Conservation (phyloP, 2,797 vertebrate genomes). For the Typhlichthys subterraneus region DNA sequence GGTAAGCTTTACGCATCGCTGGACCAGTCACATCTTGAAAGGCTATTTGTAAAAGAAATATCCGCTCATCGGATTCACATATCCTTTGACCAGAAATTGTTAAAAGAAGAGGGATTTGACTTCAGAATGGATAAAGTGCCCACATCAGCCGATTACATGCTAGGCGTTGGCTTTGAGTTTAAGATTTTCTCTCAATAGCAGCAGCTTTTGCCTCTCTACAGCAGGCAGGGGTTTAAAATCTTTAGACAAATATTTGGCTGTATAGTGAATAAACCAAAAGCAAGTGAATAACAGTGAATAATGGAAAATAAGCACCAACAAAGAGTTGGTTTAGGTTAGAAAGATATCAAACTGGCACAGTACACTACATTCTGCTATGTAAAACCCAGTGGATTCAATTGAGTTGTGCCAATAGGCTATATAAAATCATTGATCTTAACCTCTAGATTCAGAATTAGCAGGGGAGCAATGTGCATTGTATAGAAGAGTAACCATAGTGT, state of each 20-base stretch:
- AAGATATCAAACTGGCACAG: no score
- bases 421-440: no score
- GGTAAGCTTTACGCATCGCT: conserved; percentile 61
- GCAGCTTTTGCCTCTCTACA: neutral
- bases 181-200: conserved; percentile 1
- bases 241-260: neutral
- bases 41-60: conserved; percentile 66
- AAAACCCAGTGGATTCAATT: no score
- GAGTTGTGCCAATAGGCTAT: no score
- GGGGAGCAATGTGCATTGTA: no score
- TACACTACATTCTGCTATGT: no score
- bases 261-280: no score
- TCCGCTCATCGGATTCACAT: conserved; percentile 65
- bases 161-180: neutral
- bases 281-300: no score
- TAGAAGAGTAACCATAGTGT: no score
- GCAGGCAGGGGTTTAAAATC: neutral
- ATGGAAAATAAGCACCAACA: no score
- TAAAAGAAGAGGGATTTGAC: conserved; percentile 35
- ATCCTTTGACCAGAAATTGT: conserved; percentile 36
- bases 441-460: no score
- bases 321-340: no score
- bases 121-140: conserved; percentile 29
- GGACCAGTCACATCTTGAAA: conserved; percentile 66
- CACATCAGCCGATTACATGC: conserved; percentile 6